Conservation (phyloP, 2,888 invertebrate genomes). For the Amaurobius ferox region DNA sequence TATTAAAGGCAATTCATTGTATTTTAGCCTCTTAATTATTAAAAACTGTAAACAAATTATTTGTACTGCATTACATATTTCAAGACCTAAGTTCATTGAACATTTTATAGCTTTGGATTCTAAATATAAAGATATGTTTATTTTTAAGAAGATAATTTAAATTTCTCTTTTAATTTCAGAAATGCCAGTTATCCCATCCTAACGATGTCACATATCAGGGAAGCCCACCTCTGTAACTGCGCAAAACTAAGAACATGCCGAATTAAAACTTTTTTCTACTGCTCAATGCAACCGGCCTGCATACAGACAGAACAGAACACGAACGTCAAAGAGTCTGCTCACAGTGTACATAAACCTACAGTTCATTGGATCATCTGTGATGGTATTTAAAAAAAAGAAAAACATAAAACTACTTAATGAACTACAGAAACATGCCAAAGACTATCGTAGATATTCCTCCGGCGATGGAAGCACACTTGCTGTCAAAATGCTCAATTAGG, state of each 20-base stretch:
- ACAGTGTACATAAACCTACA: conserved; percentile 28
- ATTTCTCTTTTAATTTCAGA: conserved; percentile 45
- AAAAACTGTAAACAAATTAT: no score
- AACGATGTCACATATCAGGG: conserved; percentile 73
- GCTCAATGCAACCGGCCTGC: conserved; percentile 49
- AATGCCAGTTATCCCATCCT: conserved; percentile 70
- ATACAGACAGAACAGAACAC: conserved; percentile 17
- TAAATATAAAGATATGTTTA: no score
- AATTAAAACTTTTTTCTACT: conserved; percentile 39
- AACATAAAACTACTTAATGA: conserved; percentile 2
- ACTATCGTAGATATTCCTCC: conserved; percentile 57
- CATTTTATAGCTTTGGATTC: no score
- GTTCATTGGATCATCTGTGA: conserved; percentile 69
- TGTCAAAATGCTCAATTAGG: conserved; percentile 54
- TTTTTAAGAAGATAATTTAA: no score
- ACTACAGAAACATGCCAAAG: conserved; percentile 60
- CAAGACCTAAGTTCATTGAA: no score
- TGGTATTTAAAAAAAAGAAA: conserved; percentile 27
- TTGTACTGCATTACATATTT: no score
- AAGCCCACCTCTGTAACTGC: conserved; percentile 65
- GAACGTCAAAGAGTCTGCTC: conserved; percentile 23
- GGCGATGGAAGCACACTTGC: conserved; percentile 7
- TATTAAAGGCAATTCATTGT: no score
- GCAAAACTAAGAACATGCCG: conserved; percentile 8
- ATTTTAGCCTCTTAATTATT: no score